Evolutionary conservation across 2,113 vertebrate genomes (phyloP).

Genomic region (Ceyx margarethae): DNA sequence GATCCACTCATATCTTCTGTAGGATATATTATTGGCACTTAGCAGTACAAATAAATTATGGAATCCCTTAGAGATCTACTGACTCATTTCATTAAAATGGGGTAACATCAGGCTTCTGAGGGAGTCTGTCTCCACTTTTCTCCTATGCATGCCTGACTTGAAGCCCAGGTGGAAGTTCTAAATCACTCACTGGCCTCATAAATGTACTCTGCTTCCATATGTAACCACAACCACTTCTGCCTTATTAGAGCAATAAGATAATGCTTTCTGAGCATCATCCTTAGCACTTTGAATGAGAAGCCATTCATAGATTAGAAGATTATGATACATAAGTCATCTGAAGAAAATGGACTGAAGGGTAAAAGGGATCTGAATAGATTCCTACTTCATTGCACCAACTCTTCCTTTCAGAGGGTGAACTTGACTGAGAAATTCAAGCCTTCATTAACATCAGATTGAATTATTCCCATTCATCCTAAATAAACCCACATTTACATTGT

Average conservation of each 20-base stretch:
- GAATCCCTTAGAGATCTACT: background rate
- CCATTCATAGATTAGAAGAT: background rate
- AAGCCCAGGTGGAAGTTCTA: background rate
- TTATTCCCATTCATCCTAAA: background rate
- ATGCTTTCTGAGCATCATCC: background rate
- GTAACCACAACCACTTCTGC: background rate
- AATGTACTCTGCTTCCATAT: rapidly evolving
- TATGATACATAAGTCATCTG: background rate
- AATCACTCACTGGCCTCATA: background rate
- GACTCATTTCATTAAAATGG: background rate
- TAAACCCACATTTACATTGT: background rate
- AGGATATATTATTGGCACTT: background rate
- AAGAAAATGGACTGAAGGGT: background rate
- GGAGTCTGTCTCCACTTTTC: background rate
- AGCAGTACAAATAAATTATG: background rate
- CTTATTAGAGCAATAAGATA: background rate
- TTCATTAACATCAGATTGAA: background rate
- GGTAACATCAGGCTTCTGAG: background rate
- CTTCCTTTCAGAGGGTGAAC: background rate
- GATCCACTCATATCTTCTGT: background rate
- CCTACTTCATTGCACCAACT: background rate
- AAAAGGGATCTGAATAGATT: background rate
- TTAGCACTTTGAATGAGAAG: background rate
- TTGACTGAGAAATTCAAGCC: background rate
- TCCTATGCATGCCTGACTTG: background rate